A percentile compares a stretch with the other conserved stretches of the same genome.
Evolutionary conservation across 2,113 vertebrate genomes (phyloP).

Genomic region (Xenopus laevis): DNA sequence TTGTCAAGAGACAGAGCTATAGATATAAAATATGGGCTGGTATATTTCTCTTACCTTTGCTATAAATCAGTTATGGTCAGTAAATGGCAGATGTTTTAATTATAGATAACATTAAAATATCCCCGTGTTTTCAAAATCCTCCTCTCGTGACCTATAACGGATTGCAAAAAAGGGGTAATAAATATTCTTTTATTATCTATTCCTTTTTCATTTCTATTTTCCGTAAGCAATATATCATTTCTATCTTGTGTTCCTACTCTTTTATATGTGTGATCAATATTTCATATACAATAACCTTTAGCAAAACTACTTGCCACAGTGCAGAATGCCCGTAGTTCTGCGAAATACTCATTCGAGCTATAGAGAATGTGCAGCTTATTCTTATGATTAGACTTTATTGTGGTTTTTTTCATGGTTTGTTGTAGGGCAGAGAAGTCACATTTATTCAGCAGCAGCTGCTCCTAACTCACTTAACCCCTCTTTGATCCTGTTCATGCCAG

Average conservation of each 20-base stretch:
- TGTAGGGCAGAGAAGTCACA: too few relatives aligned
- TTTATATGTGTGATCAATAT: constrained; percentile 41
- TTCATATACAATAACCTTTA: constrained; percentile 43
- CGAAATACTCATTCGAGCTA: neutral
- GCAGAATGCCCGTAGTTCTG: neutral
- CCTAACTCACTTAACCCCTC: too few relatives aligned
- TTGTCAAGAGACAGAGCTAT: neutral
- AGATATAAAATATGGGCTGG: neutral
- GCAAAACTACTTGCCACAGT: constrained; percentile 1
- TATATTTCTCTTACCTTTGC: constrained; percentile 24
- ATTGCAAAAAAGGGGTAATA: constrained; percentile 30
- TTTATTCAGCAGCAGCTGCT: too few relatives aligned
- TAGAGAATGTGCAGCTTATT: neutral
- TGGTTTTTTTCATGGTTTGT: too few relatives aligned
- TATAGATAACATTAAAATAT: constrained; percentile 31
- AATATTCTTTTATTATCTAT: constrained; percentile 39
- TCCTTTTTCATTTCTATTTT: constrained; percentile 25
- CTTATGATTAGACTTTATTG: neutral
- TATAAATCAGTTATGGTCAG: constrained; percentile 15
- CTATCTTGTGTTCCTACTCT: constrained; percentile 22
- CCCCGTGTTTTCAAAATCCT: constrained; percentile 28
- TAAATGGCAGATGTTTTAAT: constrained; percentile 23
- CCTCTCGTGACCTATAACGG: constrained; percentile 31
- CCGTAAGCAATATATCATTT: constrained; percentile 41
- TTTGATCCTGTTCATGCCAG: too few relatives aligned